A percentile compares a stretch with the other conserved stretches of the same genome.
These are phyloP conservation scores for Ectemnius continuus DNA, from an alignment of 2,888 invertebrate species.

Conservation along the genomic window DNA sequence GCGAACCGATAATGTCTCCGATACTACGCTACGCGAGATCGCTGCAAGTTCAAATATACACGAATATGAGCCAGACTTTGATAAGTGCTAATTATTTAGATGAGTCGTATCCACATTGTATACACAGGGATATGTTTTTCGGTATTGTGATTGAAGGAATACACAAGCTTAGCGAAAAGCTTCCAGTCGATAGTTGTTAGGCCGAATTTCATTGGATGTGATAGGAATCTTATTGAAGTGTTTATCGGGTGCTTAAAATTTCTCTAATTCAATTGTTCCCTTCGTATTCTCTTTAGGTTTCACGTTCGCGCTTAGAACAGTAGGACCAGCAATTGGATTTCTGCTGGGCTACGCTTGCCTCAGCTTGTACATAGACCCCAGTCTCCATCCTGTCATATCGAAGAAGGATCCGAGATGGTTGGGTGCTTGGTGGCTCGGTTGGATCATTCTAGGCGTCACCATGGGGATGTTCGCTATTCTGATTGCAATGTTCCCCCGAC, in stretches of 20 bases:
- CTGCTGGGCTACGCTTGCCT: slow-evolving; percentile 80
- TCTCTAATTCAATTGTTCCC: neutral
- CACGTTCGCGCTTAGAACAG: slow-evolving; percentile 79
- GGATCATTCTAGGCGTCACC: slow-evolving; percentile 80
- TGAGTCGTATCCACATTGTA: neutral
- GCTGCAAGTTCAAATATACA: no score
- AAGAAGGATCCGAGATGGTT: slow-evolving; percentile 84
- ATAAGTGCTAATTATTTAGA: no score
- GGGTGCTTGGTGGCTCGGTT: slow-evolving; percentile 89
- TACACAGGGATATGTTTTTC: neutral
- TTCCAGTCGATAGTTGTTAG: neutral
- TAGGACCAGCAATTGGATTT: slow-evolving; percentile 83
- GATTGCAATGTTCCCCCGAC: slow-evolving; percentile 83
- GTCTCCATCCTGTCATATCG: slow-evolving; percentile 81
- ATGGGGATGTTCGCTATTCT: slow-evolving; percentile 82
- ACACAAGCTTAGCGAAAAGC: no score
- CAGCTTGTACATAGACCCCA: slow-evolving; percentile 82
- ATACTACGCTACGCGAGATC: no score
- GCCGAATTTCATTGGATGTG: neutral
- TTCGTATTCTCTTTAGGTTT: slow-evolving; percentile 72
- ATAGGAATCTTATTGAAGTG: neutral
- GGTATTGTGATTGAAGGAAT: no score
- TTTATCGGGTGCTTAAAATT: neutral
- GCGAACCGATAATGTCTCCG: neutral
- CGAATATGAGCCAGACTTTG: no score